phyloP scores from a whole-genome alignment of 2,888 invertebrate species.

The Apodemia zela region DNA sequence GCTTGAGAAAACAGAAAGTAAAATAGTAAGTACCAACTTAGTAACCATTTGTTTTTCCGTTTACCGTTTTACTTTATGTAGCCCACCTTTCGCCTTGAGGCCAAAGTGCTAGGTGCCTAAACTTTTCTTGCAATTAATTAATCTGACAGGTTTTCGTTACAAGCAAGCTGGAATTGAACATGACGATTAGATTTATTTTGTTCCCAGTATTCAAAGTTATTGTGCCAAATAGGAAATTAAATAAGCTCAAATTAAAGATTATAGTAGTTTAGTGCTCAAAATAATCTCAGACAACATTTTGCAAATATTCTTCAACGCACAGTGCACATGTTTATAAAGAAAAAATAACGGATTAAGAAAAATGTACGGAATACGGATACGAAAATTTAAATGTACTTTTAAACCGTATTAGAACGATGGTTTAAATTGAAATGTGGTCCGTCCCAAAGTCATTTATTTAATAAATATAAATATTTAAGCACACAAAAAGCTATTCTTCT shows the following conservation, averaged over 20 bases:
- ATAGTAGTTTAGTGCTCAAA: background rate
- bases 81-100: no score
- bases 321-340: background rate
- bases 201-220: background rate
- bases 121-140: no score
- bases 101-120: no score
- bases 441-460: constrained; percentile 74
- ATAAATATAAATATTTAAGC: constrained; percentile 47
- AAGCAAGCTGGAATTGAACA: no score
- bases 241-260: background rate
- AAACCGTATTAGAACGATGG: constrained; percentile 18
- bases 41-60: no score
- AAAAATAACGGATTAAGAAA: no score
- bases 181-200: no score
- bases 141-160: no score
- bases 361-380: background rate
- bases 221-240: background rate
- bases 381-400: constrained; percentile 18
- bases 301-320: background rate
- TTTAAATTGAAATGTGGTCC: constrained; percentile 68
- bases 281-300: background rate
- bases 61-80: no score
- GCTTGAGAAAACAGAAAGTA: no score
- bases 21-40: no score
- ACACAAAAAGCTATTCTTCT: background rate